These are phyloP conservation scores for Sinohyriopsis cumingii DNA, from an alignment of 2,888 invertebrate species.

Conservation along the genomic window DNA sequence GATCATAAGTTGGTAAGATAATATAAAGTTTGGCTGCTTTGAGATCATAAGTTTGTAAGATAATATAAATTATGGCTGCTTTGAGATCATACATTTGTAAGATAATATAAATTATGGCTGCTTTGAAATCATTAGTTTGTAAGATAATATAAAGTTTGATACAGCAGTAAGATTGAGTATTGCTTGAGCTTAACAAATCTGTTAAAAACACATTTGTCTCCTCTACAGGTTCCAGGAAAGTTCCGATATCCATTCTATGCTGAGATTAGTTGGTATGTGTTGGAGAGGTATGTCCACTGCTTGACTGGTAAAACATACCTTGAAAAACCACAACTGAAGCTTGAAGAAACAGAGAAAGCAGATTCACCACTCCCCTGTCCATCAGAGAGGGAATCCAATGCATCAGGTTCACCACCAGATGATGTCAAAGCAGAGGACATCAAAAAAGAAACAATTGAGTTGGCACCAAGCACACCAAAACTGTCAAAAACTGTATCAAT, in stretches of 20 bases:
- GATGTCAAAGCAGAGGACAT: conserved; percentile 9
- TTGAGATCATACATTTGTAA: no score
- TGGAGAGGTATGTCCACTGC: conserved; percentile 92
- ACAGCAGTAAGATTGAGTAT: no score
- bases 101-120: no score
- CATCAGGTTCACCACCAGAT: conserved; percentile 28
- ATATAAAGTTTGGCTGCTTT: no score
- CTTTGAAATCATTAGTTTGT: no score
- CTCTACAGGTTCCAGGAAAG: conserved; percentile 89
- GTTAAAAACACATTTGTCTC: neutral
- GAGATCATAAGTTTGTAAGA: no score
- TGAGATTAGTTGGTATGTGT: conserved; percentile 98
- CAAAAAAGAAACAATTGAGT: no score
- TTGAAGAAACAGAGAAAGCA: conserved; percentile 25
- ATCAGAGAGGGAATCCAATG: conserved; percentile 34
- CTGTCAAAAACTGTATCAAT: conserved; percentile 58
- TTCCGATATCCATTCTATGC: conserved; percentile 98
- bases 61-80: no score
- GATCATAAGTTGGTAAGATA: no score
- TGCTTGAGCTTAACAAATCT: no score
- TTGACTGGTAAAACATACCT: conserved; percentile 79
- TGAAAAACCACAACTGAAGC: conserved; percentile 42
- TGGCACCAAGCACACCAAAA: conserved; percentile 27
- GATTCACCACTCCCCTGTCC: conserved; percentile 13
- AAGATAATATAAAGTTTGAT: no score